Evolutionary conservation across 2,797 vertebrate genomes (phyloP).

Genomic region (Macrochelys suwanniensis): DNA sequence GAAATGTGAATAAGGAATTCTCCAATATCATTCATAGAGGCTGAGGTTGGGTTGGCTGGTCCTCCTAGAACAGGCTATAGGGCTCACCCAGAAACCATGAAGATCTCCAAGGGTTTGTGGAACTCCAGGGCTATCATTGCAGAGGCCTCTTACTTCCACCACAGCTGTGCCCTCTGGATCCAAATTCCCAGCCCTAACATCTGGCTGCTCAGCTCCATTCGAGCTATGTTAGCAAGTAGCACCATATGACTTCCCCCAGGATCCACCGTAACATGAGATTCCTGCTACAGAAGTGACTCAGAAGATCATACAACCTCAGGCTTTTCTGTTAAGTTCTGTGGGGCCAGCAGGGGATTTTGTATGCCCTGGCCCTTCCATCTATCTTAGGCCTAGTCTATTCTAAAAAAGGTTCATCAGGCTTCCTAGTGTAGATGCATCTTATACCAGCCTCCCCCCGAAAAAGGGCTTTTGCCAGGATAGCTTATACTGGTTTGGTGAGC

Average conservation of each 20-base stretch:
- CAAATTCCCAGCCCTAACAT: not conserved
- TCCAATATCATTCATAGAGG: accelerated
- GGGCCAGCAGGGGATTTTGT: not conserved
- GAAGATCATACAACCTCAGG: not conserved
- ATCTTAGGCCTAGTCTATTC: not conserved
- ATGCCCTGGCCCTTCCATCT: not conserved
- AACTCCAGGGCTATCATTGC: not conserved
- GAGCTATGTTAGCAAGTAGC: not conserved
- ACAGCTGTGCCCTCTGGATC: not conserved
- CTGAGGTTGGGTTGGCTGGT: accelerated
- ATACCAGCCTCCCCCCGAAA: not conserved
- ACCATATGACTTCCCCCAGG: not conserved
- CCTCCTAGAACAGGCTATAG: not conserved
- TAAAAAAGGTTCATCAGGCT: not conserved
- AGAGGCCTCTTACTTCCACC: not conserved
- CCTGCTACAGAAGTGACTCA: not conserved
- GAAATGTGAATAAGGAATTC: not conserved
- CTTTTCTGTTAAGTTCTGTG: not conserved
- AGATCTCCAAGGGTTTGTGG: not conserved
- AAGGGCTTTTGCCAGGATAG: not conserved
- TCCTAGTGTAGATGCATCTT: not conserved
- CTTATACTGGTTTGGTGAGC: not conserved
- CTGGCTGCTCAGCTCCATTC: not conserved
- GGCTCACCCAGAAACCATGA: not conserved
- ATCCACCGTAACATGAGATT: accelerated